Conservation (phyloP, 2,888 invertebrate genomes). For the Imbricaverruca yamaguchii region DNA sequence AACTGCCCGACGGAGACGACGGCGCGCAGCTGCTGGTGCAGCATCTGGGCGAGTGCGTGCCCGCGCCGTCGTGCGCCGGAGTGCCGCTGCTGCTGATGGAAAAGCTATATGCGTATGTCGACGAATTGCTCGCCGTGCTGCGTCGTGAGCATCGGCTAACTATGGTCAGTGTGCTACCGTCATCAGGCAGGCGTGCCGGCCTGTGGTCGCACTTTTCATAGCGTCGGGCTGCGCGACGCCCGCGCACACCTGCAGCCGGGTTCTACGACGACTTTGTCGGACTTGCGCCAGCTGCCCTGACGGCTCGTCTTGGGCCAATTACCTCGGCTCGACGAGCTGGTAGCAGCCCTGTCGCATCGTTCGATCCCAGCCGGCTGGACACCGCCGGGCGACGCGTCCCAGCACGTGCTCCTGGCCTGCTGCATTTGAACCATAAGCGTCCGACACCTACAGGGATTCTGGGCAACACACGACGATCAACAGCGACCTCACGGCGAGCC, state of each 20-base stretch:
- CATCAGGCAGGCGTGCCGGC: conserved; percentile 53
- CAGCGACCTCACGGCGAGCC: not conserved
- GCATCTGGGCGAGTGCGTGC: conserved; percentile 68
- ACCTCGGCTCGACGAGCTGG: conserved; percentile 61
- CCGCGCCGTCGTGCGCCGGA: conserved; percentile 53
- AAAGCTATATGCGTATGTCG: conserved; percentile 19
- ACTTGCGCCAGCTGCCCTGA: conserved; percentile 38
- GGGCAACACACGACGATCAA: not conserved
- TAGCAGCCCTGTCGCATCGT: conserved; percentile 44
- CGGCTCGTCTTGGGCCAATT: conserved; percentile 58
- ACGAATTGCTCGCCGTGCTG: conserved; percentile 59
- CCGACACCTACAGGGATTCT: conserved; percentile 59
- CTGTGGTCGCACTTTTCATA: conserved; percentile 38
- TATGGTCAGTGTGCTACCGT: conserved; percentile 70
- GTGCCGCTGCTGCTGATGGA: not conserved
- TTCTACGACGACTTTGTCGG: conserved; percentile 24
- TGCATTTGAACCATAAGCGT: conserved; percentile 43
- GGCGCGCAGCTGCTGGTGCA: conserved; percentile 81
- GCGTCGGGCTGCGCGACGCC: not conserved
- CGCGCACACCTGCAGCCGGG: conserved; percentile 15
- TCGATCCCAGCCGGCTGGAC: conserved; percentile 51
- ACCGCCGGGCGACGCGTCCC: conserved; percentile 51
- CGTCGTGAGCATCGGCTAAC: conserved; percentile 68
- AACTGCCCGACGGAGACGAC: conserved; percentile 73
- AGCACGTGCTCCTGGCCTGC: conserved; percentile 41